Evolutionary conservation across 2,113 vertebrate genomes (phyloP), one percentile per base, ranked within the genome.

Genomic region (Pagrus major): DNA sequence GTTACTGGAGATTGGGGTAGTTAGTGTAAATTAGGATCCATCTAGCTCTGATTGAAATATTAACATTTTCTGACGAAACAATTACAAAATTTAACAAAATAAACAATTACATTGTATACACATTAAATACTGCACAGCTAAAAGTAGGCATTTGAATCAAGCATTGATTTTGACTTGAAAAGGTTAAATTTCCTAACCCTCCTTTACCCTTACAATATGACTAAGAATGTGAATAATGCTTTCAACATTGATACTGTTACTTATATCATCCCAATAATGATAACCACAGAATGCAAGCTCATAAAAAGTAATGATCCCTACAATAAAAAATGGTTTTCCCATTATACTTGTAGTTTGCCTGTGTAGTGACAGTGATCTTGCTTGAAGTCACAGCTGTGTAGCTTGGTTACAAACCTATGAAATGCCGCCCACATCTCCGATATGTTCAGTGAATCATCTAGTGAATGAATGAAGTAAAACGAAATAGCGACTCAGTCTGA

Each of bases 401-500:
- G 39, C 21, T 59, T 14, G 21, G 14, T 52, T 52, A n/a, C n/a
- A 51, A 73, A 29, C 44, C 18, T 71, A 6, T 44, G 46, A 59
- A 56, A 42, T 6, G 6, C 58, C 21, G 4, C 41, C 42, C n/a
- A 64, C 33, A 64, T 27, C 20, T 49, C 35, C 18, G 8, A 69
- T n/a, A 61, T 27, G 20, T 65, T 70, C 44, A 61, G 37, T 5
- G 1, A 66, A 20, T 59, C 29, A 67, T 59, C 15, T 25, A 15
- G 10, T 18, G 47, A 49, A 37, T 51, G 37, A 75, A 80, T 18
- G 18, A 73, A 78, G 66, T 29, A 31, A 70, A 69, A 71, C 8
- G 0, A 71, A 44, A 78, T 11, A 33, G n/a, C 27, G n/a, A 23
- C 6, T 31, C 3, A 2, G 54, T 72, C n/a, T 37, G 27, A 44